phyloP scores from a whole-genome alignment of 2,888 invertebrate species.

The Troides helena region DNA sequence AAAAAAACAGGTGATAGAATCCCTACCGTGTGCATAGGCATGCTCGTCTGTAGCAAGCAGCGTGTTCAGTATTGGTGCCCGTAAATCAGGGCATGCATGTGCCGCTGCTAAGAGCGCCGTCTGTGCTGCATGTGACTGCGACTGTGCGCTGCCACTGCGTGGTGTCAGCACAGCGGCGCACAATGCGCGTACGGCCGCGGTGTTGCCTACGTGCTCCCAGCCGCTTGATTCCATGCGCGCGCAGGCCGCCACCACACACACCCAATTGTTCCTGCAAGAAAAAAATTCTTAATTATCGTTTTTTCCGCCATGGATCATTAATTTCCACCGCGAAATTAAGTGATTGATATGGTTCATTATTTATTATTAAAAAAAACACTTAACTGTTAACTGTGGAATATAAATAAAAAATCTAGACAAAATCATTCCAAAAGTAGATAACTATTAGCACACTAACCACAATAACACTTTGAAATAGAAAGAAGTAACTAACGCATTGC shows the following conservation, averaged over 20 bases:
- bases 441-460: too few species aligned
- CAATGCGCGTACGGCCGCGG: constrained; percentile 55
- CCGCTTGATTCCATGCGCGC: constrained; percentile 71
- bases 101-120: constrained; percentile 51
- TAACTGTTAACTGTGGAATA: too few species aligned
- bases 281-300: too few species aligned
- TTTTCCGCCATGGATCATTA: too few species aligned
- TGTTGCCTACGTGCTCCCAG: constrained; percentile 52
- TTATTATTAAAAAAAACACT: too few species aligned
- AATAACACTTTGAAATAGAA: too few species aligned
- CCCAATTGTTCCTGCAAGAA: constrained; percentile 87
- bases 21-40: constrained; percentile 60
- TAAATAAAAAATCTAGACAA: too few species aligned
- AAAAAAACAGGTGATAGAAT: too few species aligned
- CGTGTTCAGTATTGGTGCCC: constrained; percentile 48
- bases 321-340: too few species aligned
- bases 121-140: constrained; percentile 41
- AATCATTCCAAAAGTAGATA: too few species aligned
- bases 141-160: constrained; percentile 39
- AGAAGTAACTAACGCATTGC: constrained; percentile 12
- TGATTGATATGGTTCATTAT: too few species aligned
- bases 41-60: constrained; percentile 62
- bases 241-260: constrained; percentile 89
- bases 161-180: constrained; percentile 41
- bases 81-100: constrained; percentile 41